Conservation (phyloP, 2,888 invertebrate genomes). For the Fragum sueziense region DNA sequence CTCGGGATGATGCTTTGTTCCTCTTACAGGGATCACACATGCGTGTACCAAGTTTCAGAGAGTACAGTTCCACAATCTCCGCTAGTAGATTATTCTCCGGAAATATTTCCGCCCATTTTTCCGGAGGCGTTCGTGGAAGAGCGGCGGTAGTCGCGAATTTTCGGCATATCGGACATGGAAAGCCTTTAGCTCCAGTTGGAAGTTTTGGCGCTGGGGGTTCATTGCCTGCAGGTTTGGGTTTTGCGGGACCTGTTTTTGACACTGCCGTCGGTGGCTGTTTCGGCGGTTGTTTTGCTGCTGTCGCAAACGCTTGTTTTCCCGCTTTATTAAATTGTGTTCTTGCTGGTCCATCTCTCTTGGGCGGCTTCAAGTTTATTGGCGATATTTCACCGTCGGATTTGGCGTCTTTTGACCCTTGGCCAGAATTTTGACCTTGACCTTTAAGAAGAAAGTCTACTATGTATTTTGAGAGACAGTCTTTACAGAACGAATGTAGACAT, state of each 20-base stretch:
- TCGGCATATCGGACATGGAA: slow-evolving; percentile 56
- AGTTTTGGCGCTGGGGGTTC: neutral
- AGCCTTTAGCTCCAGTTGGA: slow-evolving; percentile 36
- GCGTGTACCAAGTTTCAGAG: slow-evolving; percentile 57
- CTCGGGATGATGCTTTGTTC: slow-evolving; percentile 52
- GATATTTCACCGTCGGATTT: neutral
- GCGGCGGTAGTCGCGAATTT: slow-evolving; percentile 50
- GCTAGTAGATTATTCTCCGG: slow-evolving; percentile 61
- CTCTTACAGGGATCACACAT: slow-evolving; percentile 64
- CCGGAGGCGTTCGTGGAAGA: slow-evolving; percentile 40
- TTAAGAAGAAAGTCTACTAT: slow-evolving; percentile 40
- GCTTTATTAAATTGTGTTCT: neutral
- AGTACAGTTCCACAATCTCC: slow-evolving; percentile 62
- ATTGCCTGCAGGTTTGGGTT: neutral
- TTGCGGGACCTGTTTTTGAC: neutral
- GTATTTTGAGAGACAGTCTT: slow-evolving; percentile 52
- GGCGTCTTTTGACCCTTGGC: neutral
- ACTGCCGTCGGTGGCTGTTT: neutral
- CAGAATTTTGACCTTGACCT: neutral
- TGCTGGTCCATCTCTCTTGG: slow-evolving; percentile 12
- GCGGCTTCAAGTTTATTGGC: neutral
- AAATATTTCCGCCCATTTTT: slow-evolving; percentile 64
- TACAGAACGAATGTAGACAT: slow-evolving; percentile 66
- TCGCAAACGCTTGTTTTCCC: neutral
- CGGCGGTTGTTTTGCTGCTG: neutral